These are phyloP conservation scores for Cossypha dichroa DNA, from an alignment of 2,797 vertebrate species.

Conservation along the genomic window DNA sequence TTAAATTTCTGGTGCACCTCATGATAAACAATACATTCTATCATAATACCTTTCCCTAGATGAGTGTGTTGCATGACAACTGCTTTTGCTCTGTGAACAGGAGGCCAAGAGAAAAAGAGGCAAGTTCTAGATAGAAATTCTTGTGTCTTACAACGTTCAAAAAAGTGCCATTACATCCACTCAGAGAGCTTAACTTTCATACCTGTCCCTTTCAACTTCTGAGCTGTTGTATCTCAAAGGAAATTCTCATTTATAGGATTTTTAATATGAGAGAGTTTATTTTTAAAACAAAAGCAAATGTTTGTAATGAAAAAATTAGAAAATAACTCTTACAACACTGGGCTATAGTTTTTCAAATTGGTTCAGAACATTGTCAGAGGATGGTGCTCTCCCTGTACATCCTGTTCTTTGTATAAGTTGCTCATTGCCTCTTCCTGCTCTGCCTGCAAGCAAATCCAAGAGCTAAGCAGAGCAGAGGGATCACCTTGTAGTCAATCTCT, in stretches of 20 bases:
- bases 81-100: not conserved
- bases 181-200: not conserved
- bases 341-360: not conserved
- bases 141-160: not conserved
- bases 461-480: not conserved
- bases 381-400: fast-evolving
- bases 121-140: not conserved
- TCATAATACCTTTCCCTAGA: not conserved
- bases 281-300: not conserved
- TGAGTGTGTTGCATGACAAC: not conserved
- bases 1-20: not conserved
- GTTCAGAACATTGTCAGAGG: not conserved
- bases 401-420: not conserved
- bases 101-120: not conserved
- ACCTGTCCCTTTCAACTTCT: not conserved
- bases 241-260: not conserved
- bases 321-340: not conserved
- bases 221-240: not conserved
- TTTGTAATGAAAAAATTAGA: not conserved
- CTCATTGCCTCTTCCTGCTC: not conserved
- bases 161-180: not conserved
- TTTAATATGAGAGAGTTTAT: not conserved
- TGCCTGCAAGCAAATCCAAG: not conserved
- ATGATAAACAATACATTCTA: not conserved
- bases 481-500: not conserved